These are phyloP conservation scores for Oryzias woworae DNA, from an alignment of 2,113 vertebrate genomes.

Conservation along the genomic window DNA sequence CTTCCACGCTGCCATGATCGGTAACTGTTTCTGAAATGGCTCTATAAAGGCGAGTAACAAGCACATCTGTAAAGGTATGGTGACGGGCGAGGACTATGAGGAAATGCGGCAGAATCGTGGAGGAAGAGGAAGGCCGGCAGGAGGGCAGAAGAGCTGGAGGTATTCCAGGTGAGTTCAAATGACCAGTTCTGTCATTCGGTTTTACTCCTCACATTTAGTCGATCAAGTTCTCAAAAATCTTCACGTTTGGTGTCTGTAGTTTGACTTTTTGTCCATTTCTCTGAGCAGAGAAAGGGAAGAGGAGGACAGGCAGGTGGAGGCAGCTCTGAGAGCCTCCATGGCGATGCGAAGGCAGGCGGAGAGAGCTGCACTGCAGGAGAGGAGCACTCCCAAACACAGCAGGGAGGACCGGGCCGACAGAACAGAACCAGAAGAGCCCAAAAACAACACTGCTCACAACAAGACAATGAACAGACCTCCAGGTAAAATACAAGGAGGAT, in stretches of 20 bases:
- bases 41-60: not conserved
- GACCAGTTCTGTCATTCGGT: too few species aligned
- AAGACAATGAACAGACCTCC: constrained; percentile 72
- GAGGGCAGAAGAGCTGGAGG: constrained; percentile 93
- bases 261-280: not conserved
- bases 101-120: constrained; percentile 82
- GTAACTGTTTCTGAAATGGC: not conserved
- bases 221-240: not conserved
- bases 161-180: constrained; percentile 86
- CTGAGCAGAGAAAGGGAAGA: constrained; percentile 90
- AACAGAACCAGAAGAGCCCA: constrained; percentile 51
- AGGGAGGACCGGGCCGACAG: constrained; percentile 80
- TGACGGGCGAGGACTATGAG: constrained; percentile 89
- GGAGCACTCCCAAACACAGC: constrained; percentile 73
- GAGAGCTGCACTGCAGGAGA: constrained; percentile 77
- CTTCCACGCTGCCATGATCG: not conserved
- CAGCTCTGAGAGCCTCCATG: constrained; percentile 86
- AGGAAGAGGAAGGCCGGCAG: constrained; percentile 75
- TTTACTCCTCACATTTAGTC: not conserved
- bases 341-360: constrained; percentile 82
- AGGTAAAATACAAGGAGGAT: constrained; percentile 69
- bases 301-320: constrained; percentile 89
- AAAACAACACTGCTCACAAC: constrained; percentile 56
- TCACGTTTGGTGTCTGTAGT: not conserved
- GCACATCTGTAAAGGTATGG: constrained; percentile 70